Conservation (phyloP, 2,113 vertebrate species). For the Amblyopsis rosae region DNA sequence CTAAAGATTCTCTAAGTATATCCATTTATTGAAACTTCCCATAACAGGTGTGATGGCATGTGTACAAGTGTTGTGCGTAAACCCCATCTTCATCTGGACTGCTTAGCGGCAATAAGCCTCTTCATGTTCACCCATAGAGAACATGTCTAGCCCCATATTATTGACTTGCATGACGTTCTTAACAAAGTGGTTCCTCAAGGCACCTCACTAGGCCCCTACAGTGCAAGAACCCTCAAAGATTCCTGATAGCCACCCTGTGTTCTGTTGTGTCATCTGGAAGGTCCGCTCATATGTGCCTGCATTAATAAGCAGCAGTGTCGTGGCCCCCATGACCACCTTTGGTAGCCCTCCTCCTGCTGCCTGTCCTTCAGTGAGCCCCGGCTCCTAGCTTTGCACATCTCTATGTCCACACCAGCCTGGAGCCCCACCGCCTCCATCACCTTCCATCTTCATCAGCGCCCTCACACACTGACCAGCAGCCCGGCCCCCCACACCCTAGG, state of each 20-base stretch:
- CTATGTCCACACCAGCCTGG: constrained; percentile 89
- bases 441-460: constrained; percentile 54
- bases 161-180: not conserved
- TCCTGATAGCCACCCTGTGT: constrained; percentile 80
- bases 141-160: not conserved
- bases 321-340: constrained; percentile 16
- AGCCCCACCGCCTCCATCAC: constrained; percentile 68
- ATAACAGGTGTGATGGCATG: too few relatives aligned
- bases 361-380: constrained; percentile 88
- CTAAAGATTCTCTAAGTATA: too few relatives aligned
- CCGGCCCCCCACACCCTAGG: constrained; percentile 78
- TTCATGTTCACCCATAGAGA: not conserved
- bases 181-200: constrained; percentile 1
- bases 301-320: constrained; percentile 86
- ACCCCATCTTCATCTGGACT: too few relatives aligned
- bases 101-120: not conserved
- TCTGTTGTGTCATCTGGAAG: constrained; percentile 86
- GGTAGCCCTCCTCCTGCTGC: constrained; percentile 77
- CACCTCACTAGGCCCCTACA: not conserved
- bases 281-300: constrained; percentile 93
- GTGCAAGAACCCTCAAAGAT: not conserved
- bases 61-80: too few relatives aligned
- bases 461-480: constrained; percentile 88
- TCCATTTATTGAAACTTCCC: too few relatives aligned
- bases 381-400: constrained; percentile 93